phyloP scores from a whole-genome alignment of 1,140 invertebrate species.

The Philopotamus ludificatus region DNA sequence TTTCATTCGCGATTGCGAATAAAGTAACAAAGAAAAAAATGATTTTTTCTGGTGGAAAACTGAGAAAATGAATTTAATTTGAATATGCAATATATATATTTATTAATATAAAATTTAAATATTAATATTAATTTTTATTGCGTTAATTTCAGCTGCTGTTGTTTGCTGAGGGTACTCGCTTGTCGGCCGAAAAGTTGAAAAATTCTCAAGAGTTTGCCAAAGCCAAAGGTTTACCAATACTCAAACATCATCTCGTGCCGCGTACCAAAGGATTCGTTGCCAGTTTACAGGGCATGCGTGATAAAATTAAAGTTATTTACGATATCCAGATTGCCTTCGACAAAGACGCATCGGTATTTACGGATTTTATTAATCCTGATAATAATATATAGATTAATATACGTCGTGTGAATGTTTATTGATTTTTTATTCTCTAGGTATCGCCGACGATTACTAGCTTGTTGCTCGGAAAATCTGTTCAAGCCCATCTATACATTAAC shows the following conservation, averaged over 20 bases:
- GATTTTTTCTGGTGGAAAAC: no score
- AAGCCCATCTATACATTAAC: constrained; percentile 76
- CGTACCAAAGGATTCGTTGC: constrained; percentile 86
- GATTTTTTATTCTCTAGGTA: constrained; percentile 45
- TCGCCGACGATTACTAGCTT: constrained; percentile 80
- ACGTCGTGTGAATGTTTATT: background rate
- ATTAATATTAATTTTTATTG: constrained; percentile 6
- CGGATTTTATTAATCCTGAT: no score
- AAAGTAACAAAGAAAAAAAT: no score
- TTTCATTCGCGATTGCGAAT: no score
- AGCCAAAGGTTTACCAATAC: constrained; percentile 76
- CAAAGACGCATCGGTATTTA: constrained; percentile 57
- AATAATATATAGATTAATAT: no score
- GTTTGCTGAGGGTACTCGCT: constrained; percentile 92
- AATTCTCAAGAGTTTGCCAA: constrained; percentile 84
- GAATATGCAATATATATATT: background rate
- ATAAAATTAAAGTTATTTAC: constrained; percentile 80
- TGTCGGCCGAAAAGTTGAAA: constrained; percentile 83
- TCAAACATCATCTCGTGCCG: constrained; percentile 89
- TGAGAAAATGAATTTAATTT: no score
- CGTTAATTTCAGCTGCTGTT: constrained; percentile 70
- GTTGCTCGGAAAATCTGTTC: constrained; percentile 72
- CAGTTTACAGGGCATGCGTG: constrained; percentile 68
- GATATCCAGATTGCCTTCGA: constrained; percentile 81
- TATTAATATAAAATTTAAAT: constrained; percentile 1